Evolutionary conservation across 2,888 invertebrate genomes (phyloP).

Genomic region (Papilio gigon): DNA sequence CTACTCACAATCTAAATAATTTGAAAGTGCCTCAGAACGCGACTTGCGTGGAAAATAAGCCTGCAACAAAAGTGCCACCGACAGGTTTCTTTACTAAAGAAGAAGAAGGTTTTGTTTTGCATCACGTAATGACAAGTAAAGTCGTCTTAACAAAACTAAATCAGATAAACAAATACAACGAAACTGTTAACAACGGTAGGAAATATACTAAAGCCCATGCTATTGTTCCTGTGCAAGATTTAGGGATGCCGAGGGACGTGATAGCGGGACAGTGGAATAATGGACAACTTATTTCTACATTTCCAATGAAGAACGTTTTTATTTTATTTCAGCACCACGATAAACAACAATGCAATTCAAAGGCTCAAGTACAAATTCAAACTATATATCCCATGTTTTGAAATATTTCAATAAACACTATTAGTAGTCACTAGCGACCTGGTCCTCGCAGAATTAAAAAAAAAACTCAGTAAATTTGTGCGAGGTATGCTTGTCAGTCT

Average conservation of each 20-base stretch:
- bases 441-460: too few relatives aligned
- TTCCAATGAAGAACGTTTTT: constrained; percentile 22
- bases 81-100: constrained; percentile 34
- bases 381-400: constrained; percentile 5
- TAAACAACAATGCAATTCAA: constrained; percentile 13
- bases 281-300: constrained; percentile 15
- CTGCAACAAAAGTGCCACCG: constrained; percentile 6
- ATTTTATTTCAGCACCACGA: constrained; percentile 30
- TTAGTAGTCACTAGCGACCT: too few relatives aligned
- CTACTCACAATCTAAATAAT: neutral
- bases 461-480: too few relatives aligned
- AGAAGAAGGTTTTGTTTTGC: constrained; percentile 23
- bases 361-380: constrained; percentile 31
- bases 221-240: constrained; percentile 19
- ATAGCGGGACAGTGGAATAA: constrained; percentile 10
- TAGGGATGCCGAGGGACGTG: neutral
- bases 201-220: constrained; percentile 5
- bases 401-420: too few relatives aligned
- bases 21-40: neutral
- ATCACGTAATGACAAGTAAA: constrained; percentile 11
- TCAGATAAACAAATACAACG: constrained; percentile 16
- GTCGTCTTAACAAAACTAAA: neutral
- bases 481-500: too few relatives aligned
- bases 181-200: neutral
- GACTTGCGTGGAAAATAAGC: constrained; percentile 29